Conservation (phyloP, 2,797 vertebrate genomes). For the Melanotaenia trifasciata region DNA sequence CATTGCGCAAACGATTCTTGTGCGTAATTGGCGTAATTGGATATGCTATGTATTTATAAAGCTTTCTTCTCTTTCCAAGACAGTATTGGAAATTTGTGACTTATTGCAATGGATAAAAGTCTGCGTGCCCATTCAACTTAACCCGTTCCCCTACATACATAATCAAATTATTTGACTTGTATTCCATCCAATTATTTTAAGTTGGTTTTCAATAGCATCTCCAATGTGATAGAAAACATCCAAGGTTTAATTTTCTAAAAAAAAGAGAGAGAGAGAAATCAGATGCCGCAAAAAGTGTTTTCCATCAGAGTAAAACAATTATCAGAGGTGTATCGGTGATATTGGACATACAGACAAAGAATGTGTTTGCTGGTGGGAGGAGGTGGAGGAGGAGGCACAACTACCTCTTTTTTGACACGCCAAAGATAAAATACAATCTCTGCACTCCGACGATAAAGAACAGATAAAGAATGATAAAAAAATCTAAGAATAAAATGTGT, state of each 20-base stretch:
- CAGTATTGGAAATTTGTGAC: too few relatives aligned
- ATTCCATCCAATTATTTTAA: background rate
- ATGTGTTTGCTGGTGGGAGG: slow-evolving; percentile 31
- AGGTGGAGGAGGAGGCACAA: slow-evolving; percentile 8
- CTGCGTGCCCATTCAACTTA: too few relatives aligned
- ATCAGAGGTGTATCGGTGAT: slow-evolving; percentile 40
- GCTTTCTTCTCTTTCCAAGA: background rate
- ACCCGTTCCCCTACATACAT: background rate
- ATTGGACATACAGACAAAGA: slow-evolving; percentile 69
- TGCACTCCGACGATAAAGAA: slow-evolving; percentile 4
- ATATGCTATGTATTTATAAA: background rate
- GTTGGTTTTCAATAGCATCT: background rate
- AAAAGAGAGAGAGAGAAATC: too few relatives aligned
- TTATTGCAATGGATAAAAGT: background rate
- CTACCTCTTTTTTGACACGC: slow-evolving; percentile 26
- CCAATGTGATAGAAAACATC: background rate
- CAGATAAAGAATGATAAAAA: background rate
- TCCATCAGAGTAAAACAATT: slow-evolving; percentile 3
- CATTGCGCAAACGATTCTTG: background rate
- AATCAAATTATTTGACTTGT: background rate
- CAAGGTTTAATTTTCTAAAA: background rate
- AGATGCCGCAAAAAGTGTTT: background rate
- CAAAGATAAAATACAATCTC: slow-evolving; percentile 17
- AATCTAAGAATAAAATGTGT: background rate
- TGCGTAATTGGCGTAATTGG: slow-evolving; percentile 4